These are phyloP conservation scores for Orbicella faveolata DNA, from an alignment of 64 coral and sea anemone species.

Conservation along the genomic window DNA sequence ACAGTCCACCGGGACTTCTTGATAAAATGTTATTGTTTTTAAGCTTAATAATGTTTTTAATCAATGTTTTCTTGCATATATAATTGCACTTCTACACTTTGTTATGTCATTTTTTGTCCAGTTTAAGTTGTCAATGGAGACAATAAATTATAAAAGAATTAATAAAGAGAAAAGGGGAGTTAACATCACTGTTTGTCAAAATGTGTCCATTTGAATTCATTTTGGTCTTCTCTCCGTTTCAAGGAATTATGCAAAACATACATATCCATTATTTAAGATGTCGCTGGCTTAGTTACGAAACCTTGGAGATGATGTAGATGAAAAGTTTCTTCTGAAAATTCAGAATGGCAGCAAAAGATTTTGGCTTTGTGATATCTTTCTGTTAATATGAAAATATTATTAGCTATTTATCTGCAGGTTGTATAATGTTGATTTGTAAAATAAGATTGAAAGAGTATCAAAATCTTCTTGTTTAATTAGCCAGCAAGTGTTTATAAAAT, in stretches of 20 bases:
- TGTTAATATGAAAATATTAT: neutral
- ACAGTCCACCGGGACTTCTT: too few species aligned
- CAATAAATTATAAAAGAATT: too few species aligned
- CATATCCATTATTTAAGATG: neutral
- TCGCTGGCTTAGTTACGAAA: neutral
- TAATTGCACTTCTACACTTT: too few species aligned
- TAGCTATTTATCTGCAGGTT: neutral
- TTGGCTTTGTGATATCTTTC: neutral
- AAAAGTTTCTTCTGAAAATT: neutral
- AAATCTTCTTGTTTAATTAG: neutral
- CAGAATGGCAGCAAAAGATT: neutral
- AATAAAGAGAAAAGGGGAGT: too few species aligned
- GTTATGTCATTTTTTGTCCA: neutral
- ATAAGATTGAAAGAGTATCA: neutral
- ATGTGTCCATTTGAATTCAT: neutral
- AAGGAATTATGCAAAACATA: neutral
- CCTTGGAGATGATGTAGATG: neutral
- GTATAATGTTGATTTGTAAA: neutral
- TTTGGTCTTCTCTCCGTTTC: neutral
- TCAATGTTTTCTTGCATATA: too few species aligned
- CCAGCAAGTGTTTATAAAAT: neutral
- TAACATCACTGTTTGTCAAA: neutral
- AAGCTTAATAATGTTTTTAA: too few species aligned
- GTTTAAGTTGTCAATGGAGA: neutral
- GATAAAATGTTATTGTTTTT: too few species aligned